Conservation (phyloP, 2,888 invertebrate genomes). For the Junonia oenone region DNA sequence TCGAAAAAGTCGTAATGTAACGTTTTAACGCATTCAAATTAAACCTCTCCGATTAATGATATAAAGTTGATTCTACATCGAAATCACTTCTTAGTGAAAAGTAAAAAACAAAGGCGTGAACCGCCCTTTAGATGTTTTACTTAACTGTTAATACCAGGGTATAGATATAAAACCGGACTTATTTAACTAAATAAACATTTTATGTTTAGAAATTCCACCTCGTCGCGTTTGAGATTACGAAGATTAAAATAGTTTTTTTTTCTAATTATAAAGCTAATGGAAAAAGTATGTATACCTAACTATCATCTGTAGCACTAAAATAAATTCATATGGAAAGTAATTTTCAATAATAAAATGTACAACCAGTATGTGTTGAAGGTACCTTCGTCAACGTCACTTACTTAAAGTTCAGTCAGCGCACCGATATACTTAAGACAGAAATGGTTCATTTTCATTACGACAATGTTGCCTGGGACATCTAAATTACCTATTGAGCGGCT, state of each 20-base stretch:
- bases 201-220: slow-evolving; percentile 41
- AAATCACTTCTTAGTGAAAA: slow-evolving; percentile 27
- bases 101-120: slow-evolving; percentile 42
- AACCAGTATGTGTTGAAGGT: background rate
- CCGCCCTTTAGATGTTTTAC: slow-evolving; percentile 67
- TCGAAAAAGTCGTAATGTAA: slow-evolving; percentile 36
- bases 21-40: slow-evolving; percentile 30
- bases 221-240: slow-evolving; percentile 13
- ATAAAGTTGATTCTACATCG: slow-evolving; percentile 39
- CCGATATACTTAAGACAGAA: slow-evolving; percentile 34
- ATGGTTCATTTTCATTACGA: slow-evolving; percentile 65
- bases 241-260: slow-evolving; percentile 25
- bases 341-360: background rate
- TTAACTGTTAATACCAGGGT: slow-evolving; percentile 61
- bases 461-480: slow-evolving; percentile 73
- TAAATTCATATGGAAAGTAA: too few species aligned
- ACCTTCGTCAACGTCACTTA: slow-evolving; percentile 1
- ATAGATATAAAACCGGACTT: slow-evolving; percentile 57
- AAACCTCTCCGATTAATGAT: background rate
- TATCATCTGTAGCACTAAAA: too few species aligned
- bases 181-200: slow-evolving; percentile 51
- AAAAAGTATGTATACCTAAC: too few species aligned
- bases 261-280: background rate
- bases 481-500: slow-evolving; percentile 73
- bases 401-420: background rate